A percentile compares a stretch with the other conserved stretches of the same genome.
Evolutionary conservation across 2,888 invertebrate genomes (phyloP).

Genomic region (Dilophus febrilis): DNA sequence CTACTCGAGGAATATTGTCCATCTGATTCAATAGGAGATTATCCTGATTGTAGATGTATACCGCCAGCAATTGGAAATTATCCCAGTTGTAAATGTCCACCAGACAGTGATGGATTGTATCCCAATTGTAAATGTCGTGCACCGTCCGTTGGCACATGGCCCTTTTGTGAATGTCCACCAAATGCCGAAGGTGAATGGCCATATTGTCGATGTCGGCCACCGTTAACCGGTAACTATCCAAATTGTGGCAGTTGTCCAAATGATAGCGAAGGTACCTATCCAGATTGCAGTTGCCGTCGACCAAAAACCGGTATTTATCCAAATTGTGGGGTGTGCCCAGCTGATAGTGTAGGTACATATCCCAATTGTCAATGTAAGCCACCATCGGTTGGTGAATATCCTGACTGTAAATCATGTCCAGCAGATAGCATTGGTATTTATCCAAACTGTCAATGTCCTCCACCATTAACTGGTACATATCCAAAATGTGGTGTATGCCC

Average conservation of each 20-base stretch:
- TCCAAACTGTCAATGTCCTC: neutral
- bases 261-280: too few species aligned
- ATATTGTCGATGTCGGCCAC: neutral
- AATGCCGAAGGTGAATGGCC: neutral
- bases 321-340: too few species aligned
- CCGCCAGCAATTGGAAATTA: too few species aligned
- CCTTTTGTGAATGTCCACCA: neutral
- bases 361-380: neutral
- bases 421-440: neutral
- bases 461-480: too few species aligned
- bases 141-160: neutral
- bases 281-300: too few species aligned
- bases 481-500: neutral
- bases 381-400: neutral
- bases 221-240: neutral
- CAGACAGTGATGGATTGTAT: too few species aligned
- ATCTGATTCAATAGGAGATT: neutral
- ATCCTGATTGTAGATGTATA: neutral
- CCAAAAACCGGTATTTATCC: too few species aligned
- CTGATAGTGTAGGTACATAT: too few species aligned
- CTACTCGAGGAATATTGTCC: too few species aligned
- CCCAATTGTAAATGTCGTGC: too few species aligned
- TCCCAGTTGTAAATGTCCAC: too few species aligned
- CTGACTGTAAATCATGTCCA: neutral
- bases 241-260: neutral